phyloP scores from a whole-genome alignment of 2,113 vertebrate species.

The Benthochromis sp. region DNA sequence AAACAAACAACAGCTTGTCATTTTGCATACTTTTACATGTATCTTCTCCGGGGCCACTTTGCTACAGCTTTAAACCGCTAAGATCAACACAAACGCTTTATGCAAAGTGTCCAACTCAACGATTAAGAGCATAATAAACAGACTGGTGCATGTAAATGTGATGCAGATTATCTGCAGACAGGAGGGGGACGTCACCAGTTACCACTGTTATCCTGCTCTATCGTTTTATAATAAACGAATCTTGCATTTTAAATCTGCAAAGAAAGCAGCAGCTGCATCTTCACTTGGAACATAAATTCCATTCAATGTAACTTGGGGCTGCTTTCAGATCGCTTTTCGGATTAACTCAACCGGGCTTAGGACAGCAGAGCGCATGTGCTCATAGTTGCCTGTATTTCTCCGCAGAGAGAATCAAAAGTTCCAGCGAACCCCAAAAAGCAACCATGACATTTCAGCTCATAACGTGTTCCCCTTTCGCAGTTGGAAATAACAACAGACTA shows the following conservation, averaged over 20 bases:
- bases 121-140: background rate
- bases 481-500: background rate
- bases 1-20: background rate
- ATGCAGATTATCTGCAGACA: background rate
- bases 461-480: background rate
- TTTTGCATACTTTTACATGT: background rate
- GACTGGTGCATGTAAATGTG: background rate
- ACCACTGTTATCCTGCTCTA: background rate
- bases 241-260: background rate
- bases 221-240: background rate
- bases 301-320: background rate
- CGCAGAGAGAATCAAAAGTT: background rate
- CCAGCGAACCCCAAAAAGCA: background rate
- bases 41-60: background rate
- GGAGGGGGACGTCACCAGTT: background rate
- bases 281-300: background rate
- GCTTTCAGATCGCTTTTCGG: background rate
- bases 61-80: background rate
- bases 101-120: background rate
- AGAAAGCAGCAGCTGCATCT: background rate
- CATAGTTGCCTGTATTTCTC: background rate
- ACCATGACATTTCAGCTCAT: background rate
- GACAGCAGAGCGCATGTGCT: background rate
- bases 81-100: background rate
- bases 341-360: background rate